Evolutionary conservation across 1,140 invertebrate species (phyloP).

Genomic region (Lerema accius): DNA sequence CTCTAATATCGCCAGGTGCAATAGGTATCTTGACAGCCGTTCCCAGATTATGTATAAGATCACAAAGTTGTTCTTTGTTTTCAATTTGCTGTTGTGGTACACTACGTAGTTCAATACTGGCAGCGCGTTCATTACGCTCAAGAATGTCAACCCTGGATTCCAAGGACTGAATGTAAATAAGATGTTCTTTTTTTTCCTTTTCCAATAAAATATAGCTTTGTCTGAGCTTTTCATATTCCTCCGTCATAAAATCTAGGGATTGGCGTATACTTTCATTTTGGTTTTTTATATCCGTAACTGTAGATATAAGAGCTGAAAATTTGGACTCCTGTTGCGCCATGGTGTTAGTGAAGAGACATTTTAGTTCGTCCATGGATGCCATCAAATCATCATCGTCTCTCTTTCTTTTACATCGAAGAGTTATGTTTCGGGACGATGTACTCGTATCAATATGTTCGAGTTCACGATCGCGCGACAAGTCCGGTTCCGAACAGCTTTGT

Average conservation of each 20-base stretch:
- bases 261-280: slow-evolving; percentile 30
- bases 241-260: slow-evolving; percentile 28
- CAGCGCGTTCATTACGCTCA: slow-evolving; percentile 21
- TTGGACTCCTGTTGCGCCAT: too few species aligned
- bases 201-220: slow-evolving; percentile 10
- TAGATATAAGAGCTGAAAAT: slow-evolving; percentile 9
- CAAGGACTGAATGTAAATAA: slow-evolving; percentile 10
- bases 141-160: slow-evolving; percentile 16
- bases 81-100: slow-evolving; percentile 12
- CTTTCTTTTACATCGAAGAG: too few species aligned
- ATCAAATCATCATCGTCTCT: too few species aligned
- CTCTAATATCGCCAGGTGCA: slow-evolving; percentile 3
- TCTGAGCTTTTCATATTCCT: slow-evolving; percentile 17
- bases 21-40: slow-evolving; percentile 11
- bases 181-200: slow-evolving; percentile 21
- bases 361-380: too few species aligned
- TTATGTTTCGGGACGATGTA: slow-evolving; percentile 9
- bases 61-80: slow-evolving; percentile 8
- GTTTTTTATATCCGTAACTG: slow-evolving; percentile 22
- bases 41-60: slow-evolving; percentile 11
- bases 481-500: slow-evolving; percentile 10
- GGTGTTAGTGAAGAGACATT: too few species aligned
- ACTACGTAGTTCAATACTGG: slow-evolving; percentile 23
- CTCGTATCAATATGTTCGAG: slow-evolving; percentile 5
- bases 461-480: slow-evolving; percentile 1